Evolutionary conservation across 2,888 invertebrate species (phyloP), one percentile per base, ranked within the genome.

Genomic region (Papilio elwesi): DNA sequence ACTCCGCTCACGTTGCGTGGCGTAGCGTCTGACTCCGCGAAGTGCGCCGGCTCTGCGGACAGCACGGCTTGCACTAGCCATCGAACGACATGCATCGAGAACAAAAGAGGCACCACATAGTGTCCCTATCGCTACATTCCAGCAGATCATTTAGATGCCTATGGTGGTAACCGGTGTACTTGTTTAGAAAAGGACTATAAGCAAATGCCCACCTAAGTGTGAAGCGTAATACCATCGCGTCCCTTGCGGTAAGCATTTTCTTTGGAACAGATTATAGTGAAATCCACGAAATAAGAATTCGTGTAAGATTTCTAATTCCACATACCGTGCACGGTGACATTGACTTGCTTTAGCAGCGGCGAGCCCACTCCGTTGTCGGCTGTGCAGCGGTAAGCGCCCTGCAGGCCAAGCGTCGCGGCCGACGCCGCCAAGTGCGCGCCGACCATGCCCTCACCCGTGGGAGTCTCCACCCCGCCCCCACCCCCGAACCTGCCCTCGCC

Each of bases 291-390:
- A 9, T 9, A 6, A 43, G 43, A 43, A 43, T 9, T 9, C 43
- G 43, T 43, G 9, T 43, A 43, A 43, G 7, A 43, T 43, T 3
- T n/a, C 10, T 38, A n/a, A n/a, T 57, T 38, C 13, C 38, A 81
- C 92, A 90, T 88, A 97, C 97, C 97, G 84, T 97, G 97, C 16
- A 97, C 96, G 78, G 96, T 96, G 67, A 97, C 94, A 83, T 96
- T 96, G 81, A 98, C 95, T 75, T 96, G 96, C 92, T 97, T 98
- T 81, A 96, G 95, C 9, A 98, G 94, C 9, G 97, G 96, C 38
- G 96, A 94, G 0, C 97, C 97, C 75, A 98, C 97, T 68, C 96
- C 96, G 87, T 98, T 98, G 81, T 96, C 96, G 2, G 97, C 97
- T 76, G 96, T 94, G 85, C 98, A 98, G 81, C 97, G 95, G 89